phyloP scores from a whole-genome alignment of 2,888 invertebrate species.

The Lutraria lutraria region DNA sequence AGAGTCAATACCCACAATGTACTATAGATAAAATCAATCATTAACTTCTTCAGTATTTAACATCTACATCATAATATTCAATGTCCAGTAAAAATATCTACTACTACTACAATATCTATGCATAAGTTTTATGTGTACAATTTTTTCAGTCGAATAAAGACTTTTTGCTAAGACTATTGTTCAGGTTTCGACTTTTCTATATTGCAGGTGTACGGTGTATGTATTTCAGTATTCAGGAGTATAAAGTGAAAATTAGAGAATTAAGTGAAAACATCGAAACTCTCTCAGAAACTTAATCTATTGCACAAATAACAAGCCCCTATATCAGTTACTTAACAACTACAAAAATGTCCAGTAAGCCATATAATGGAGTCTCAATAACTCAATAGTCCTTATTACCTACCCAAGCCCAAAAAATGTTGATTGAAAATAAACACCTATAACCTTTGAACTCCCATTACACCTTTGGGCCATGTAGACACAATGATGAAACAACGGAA shows the following conservation, averaged over 20 bases:
- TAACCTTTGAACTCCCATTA: background rate
- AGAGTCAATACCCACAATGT: background rate
- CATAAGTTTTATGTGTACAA: no score
- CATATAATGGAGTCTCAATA: background rate
- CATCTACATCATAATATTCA: background rate
- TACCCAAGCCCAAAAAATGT: background rate
- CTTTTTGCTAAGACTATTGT: background rate
- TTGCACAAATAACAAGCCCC: background rate
- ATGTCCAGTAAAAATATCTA: no score
- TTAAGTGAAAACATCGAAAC: background rate
- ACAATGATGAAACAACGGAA: no score
- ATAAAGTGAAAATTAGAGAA: background rate
- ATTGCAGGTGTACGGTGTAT: background rate
- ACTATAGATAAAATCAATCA: background rate
- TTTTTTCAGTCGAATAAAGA: no score
- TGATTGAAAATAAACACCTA: constrained; percentile 1
- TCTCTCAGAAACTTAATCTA: background rate
- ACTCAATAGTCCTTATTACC: background rate
- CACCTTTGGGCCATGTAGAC: no score
- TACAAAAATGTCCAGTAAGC: background rate
- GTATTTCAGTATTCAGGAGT: background rate
- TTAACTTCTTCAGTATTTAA: background rate
- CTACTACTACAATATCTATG: no score
- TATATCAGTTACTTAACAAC: background rate
- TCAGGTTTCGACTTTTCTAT: background rate